Percentiles rank a stretch among this genome's conserved stretches.
Evolutionary conservation across 2,797 vertebrate genomes (phyloP).

Genomic region (Thunnus albacares): DNA sequence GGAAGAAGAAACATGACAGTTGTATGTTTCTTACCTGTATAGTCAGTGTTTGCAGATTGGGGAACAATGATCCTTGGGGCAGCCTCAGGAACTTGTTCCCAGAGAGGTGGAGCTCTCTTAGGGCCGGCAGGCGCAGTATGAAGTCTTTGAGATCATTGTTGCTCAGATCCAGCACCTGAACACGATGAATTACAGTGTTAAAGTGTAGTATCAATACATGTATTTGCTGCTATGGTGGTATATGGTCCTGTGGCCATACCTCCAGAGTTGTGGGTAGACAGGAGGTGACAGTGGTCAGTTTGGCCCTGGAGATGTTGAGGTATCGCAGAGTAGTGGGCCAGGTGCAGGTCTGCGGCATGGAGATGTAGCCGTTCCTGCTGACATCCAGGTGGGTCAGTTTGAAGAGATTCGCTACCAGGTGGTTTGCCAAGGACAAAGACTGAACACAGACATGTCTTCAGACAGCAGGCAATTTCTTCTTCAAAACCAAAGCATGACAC

Average conservation of each 20-base stretch:
- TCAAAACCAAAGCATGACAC: background rate
- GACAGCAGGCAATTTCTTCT: background rate
- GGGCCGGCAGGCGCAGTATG: slow-evolving; percentile 42
- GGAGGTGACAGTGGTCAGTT: slow-evolving; percentile 45
- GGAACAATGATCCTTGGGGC: slow-evolving; percentile 53
- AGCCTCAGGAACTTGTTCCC: slow-evolving; percentile 74
- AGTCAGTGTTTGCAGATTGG: slow-evolving; percentile 58
- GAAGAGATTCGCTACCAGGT: slow-evolving; percentile 45
- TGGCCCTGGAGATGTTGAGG: slow-evolving; percentile 74
- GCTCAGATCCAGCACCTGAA: slow-evolving; percentile 74
- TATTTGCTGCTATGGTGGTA: background rate
- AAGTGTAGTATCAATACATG: too few relatives aligned
- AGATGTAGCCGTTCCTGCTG: slow-evolving; percentile 64
- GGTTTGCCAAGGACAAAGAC: slow-evolving; percentile 62
- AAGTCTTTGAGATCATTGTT: slow-evolving; percentile 63
- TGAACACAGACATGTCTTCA: slow-evolving; percentile 16
- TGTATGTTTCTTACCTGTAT: slow-evolving; percentile 58
- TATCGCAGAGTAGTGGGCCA: slow-evolving; percentile 68
- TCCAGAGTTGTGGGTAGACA: slow-evolving; percentile 68
- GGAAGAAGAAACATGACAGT: background rate
- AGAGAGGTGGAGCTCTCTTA: slow-evolving; percentile 72
- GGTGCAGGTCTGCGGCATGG: slow-evolving; percentile 68
- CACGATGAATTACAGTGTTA: background rate
- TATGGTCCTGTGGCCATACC: slow-evolving; percentile 41
- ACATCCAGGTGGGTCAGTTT: slow-evolving; percentile 77